Evolutionary conservation across 2,113 vertebrate species (phyloP).

Genomic region (Arothron firmamentum): DNA sequence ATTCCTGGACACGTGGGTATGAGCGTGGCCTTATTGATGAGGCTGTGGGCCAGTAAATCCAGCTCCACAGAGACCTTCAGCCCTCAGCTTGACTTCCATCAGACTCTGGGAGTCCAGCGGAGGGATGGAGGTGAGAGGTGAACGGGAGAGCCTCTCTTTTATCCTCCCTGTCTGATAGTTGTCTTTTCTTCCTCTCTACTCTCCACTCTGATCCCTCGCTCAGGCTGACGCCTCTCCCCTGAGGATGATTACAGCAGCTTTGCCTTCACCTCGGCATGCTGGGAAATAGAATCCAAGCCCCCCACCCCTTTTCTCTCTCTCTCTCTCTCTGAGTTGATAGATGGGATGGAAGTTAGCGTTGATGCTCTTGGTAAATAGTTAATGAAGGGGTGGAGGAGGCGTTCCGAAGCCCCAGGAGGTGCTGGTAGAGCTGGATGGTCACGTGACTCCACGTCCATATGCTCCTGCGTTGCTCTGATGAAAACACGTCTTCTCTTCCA

Average conservation of each 20-base stretch:
- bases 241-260: constrained; percentile 28
- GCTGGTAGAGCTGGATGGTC: constrained; percentile 4
- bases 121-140: constrained; percentile 19
- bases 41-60: no score
- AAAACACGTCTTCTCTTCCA: no score
- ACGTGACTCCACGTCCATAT: not conserved
- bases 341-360: constrained; percentile 22
- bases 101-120: constrained; percentile 5
- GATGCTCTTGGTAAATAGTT: constrained; percentile 46
- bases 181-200: constrained; percentile 12
- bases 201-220: constrained; percentile 1
- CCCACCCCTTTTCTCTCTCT: not conserved
- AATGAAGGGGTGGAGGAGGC: constrained; percentile 29
- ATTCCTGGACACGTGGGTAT: no score
- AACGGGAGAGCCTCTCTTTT: not conserved
- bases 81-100: constrained; percentile 25
- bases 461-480: no score
- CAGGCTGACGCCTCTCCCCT: constrained; percentile 1
- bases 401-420: constrained; percentile 8
- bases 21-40: no score
- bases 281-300: constrained; percentile 44
- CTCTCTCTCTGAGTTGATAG: constrained; percentile 14
- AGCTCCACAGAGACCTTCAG: no score
- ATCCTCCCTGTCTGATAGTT: not conserved
- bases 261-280: constrained; percentile 12